Conservation (phyloP, 2,113 vertebrate genomes). For the Pan troglodytes region NHGRI_mPanTro3-v2.1_pri NC_072413.2:44279001-44279500, state of each 20-base stretch:
- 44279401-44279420: constrained; percentile 14
- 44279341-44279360: not conserved
- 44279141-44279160: not conserved
- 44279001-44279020: not conserved
- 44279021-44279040: not conserved
- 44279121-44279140: not conserved
- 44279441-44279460: not conserved
- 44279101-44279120: not conserved
- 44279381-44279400: not conserved
- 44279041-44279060: not conserved
- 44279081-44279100: not conserved
- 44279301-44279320: not conserved
- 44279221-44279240: not conserved
- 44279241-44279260: not conserved
- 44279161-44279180: not conserved
- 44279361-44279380: not conserved
- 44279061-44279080: not conserved
- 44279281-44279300: not conserved
- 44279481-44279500: not conserved
- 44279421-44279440: not conserved
- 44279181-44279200: not conserved
- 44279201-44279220: not conserved
- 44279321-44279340: not conserved
- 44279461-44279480: not conserved
- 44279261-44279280: not conserved